phyloP scores from a whole-genome alignment of 2,797 vertebrate species.

The Syndactyla subalaris region DNA sequence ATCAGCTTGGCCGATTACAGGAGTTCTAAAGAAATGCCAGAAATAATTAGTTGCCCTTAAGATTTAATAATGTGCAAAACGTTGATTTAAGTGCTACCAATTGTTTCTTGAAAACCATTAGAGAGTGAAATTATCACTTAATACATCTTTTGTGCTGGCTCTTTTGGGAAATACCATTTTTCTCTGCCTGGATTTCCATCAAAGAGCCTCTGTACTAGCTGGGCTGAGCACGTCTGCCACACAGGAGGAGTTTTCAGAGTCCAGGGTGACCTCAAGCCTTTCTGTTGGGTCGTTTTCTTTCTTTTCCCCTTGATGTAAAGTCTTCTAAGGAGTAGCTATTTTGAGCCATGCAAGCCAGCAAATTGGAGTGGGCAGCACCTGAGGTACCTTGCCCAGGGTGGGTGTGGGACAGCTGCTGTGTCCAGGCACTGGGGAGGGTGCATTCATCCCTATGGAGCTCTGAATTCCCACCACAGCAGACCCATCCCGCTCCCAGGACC shows the following conservation, averaged over 20 bases:
- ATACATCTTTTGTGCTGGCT: conserved; percentile 28
- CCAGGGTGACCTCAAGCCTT: background rate
- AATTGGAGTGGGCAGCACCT: background rate
- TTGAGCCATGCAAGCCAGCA: background rate
- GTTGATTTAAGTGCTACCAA: conserved; percentile 47
- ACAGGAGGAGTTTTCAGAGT: background rate
- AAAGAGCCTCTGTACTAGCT: conserved; percentile 7
- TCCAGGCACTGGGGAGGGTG: background rate
- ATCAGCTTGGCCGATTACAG: conserved; percentile 14
- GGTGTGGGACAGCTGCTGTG: background rate
- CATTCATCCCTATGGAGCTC: background rate
- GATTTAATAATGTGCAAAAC: conserved; percentile 49
- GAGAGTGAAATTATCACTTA: conserved; percentile 46
- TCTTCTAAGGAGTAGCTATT: background rate
- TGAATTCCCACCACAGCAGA: background rate
- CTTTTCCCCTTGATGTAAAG: background rate
- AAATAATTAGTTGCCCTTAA: conserved; percentile 56
- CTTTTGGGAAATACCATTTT: conserved; percentile 26
- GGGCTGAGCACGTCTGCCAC: background rate
- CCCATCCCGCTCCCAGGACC: background rate
- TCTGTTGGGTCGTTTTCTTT: background rate
- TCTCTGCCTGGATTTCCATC: background rate
- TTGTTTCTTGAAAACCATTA: conserved; percentile 27
- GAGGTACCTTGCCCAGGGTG: rapidly evolving
- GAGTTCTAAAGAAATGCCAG: conserved; percentile 39